These are phyloP conservation scores for Turnix velox DNA, from an alignment of 2,113 vertebrate genomes.

Conservation along the genomic window DNA sequence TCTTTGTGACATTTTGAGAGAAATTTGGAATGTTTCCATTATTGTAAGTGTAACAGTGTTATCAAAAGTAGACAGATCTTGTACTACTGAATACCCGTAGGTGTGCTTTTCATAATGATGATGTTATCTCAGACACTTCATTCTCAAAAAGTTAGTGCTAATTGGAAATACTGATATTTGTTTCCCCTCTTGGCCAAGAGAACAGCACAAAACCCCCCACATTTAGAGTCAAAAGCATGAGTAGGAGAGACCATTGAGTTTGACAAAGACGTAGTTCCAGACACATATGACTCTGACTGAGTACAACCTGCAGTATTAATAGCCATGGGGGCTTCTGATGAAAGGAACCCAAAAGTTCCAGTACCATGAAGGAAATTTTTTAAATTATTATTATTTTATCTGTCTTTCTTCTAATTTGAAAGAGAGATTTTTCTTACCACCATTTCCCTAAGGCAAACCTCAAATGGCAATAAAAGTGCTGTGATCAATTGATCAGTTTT, in stretches of 20 bases:
- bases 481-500: neutral
- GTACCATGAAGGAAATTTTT: neutral
- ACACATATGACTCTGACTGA: neutral
- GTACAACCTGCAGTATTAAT: neutral
- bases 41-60: neutral
- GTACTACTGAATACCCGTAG: neutral
- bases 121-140: neutral
- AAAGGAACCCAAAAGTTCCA: neutral
- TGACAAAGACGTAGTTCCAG: neutral
- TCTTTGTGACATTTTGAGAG: constrained; percentile 16
- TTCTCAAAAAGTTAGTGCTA: constrained; percentile 8
- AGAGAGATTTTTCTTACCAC: neutral
- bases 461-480: neutral
- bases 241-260: neutral
- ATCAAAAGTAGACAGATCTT: constrained; percentile 27
- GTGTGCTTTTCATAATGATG: constrained; percentile 12
- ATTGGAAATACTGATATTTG: neutral
- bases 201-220: neutral
- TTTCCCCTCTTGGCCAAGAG: neutral
- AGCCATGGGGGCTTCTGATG: neutral
- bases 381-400: no score
- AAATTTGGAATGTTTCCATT: neutral
- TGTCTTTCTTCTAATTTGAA: neutral
- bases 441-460: neutral
- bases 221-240: neutral